Base-by-base conservation (phyloP, 2,888 invertebrate species). In the Erebia ligea region DNA sequence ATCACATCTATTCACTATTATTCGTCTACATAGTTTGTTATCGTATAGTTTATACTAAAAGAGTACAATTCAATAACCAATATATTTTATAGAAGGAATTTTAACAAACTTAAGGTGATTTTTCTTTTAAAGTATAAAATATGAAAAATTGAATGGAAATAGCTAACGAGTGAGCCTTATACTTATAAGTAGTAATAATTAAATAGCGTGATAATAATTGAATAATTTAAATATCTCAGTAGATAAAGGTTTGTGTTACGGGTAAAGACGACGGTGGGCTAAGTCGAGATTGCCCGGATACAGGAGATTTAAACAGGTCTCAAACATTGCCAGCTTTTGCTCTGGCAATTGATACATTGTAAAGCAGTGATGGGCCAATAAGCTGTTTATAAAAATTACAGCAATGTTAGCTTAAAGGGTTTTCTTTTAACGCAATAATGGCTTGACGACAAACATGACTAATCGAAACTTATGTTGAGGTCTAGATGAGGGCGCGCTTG, bases 121-220 rank as follows among this genome's bases (percentile, higher is more conserved):
- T 9, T 4, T 17, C 56, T 59, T 68, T 21, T 42, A 25, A 54
- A 45, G 52, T 66, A 59, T 64, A 64, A 45, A n/a, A n/a, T n/a
- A 48, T 34, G 21, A 50, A 42, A 54, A 64, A 52, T 40, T 42
- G 65, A 67, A 67, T 57, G 66, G 56, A 45, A 63, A 61, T 42
- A 71, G 42, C 52, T 68, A 71, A 64, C 45, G 57, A 58, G 52
- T 52, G 40, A 65, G 56, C 62, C 25, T 54, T 58, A 62, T 40
- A 34, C 34, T 67, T 61, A 67, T 13, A 58, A 52, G 58, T 65
- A 66, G 68, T 75, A 80, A 17, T 71, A 71, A 80, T 84, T 80
- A 82, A 68, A 76, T 74, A 73, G 70, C 79, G 78, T 77, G 76
- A 79, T 78, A 75, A 67, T 71, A 76, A 77, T 76, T 76, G 73